Evolutionary conservation across 1,140 invertebrate species (phyloP).

Genomic region (Brachionus paranguensis): DNA sequence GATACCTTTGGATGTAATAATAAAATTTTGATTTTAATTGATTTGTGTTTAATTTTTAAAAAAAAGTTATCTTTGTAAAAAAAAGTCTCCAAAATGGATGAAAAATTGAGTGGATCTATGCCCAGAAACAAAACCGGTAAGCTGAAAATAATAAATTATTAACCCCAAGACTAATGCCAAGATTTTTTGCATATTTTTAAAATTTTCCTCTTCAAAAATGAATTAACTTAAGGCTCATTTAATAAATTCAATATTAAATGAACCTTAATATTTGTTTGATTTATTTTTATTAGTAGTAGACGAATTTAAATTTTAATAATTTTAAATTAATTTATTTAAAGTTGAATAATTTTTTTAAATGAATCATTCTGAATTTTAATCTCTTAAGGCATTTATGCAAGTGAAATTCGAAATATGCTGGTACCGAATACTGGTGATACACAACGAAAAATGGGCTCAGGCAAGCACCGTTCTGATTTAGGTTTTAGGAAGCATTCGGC

Average conservation of each 20-base stretch:
- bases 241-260: background rate
- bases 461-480: background rate
- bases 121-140: slow-evolving; percentile 25
- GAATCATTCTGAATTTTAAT: background rate
- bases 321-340: background rate
- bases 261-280: background rate
- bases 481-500: slow-evolving; percentile 12
- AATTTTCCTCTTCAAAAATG: background rate
- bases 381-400: slow-evolving; percentile 19
- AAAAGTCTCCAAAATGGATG: background rate
- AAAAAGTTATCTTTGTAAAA: background rate
- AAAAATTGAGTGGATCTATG: background rate
- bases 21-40: background rate
- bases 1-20: slow-evolving; percentile 26
- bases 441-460: background rate
- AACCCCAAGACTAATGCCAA: background rate
- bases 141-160: background rate
- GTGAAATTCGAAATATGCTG: slow-evolving; percentile 14
- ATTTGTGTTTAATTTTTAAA: background rate
- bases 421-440: background rate
- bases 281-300: background rate
- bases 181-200: background rate
- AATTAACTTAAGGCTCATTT: background rate
- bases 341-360: background rate
- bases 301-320: background rate